Base-by-base conservation (phyloP, 2,888 invertebrate genomes). In the Syritta pipiens region DNA sequence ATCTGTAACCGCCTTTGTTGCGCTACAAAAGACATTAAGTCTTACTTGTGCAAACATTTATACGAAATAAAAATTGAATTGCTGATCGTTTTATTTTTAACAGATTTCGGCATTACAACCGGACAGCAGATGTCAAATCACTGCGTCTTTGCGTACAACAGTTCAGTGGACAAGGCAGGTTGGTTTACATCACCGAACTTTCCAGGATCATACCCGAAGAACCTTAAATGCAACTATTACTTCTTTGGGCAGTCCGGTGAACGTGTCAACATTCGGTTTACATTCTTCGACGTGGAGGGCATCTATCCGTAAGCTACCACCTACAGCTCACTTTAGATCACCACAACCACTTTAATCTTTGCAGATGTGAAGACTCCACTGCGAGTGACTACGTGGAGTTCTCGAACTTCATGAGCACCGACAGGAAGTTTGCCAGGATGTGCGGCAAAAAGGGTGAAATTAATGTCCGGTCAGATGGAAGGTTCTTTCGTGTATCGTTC, bases 321-420 rank as follows among this genome's bases (percentile, higher is more conserved):
- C 85, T 0, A 19, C 1, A n/a, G n/a, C 22, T 4, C 49, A 20
- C 20, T 4, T 5, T 6, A 2, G 3, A 24, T 26, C 7, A 28
- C 9, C 2, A 35, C 3, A 32, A 1, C 30, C 4, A 28, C 10
- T 26, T 22, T 3, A 4, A 2, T 20, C 63, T 32, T 81, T 65
- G 4, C 26, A 98, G 98, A 82, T 99, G 98, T 87, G 95, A 96
- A 85, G 94, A 95, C 68, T 92, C 93, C 46, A 95, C 97, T 1
- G 96, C 96, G 40, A 98, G 97, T 86, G 99, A 99, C 89, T 98
- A 95, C 89, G 95, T 99, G 57, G 96, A 98, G 88, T 97, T 99
- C 89, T 97, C 97, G 46, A 99, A 98, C 90, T 97, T 94, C 87
- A 93, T 95, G 91, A 93, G 95, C 81, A 92, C 94, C 83, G 98